A percentile compares a stretch with the other conserved stretches of the same genome.
These are phyloP conservation scores for Electrophaes corylata DNA, from an alignment of 2,888 invertebrate genomes.

Conservation along the genomic window DNA sequence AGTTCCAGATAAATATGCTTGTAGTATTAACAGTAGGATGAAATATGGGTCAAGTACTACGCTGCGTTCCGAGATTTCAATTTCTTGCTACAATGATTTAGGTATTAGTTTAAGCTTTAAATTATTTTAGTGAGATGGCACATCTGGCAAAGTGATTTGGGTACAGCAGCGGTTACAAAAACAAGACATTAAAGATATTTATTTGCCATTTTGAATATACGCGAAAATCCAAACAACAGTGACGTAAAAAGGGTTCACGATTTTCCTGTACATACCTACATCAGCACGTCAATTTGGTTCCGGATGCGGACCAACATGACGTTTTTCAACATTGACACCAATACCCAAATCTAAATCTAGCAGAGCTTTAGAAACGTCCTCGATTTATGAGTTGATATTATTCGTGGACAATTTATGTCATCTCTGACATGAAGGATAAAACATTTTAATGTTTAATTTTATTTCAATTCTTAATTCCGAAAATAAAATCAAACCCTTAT, in stretches of 20 bases:
- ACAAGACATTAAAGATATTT: constrained; percentile 33
- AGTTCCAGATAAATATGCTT: constrained; percentile 40
- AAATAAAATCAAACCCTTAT: no score
- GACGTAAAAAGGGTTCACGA: constrained; percentile 57
- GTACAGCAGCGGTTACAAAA: constrained; percentile 27
- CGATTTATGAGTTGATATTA: constrained; percentile 49
- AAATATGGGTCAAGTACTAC: constrained; percentile 5
- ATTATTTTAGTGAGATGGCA: neutral
- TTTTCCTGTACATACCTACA: constrained; percentile 52
- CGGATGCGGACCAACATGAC: constrained; percentile 46
- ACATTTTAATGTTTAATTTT: constrained; percentile 20
- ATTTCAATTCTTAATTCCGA: neutral
- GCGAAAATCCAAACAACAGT: constrained; percentile 41
- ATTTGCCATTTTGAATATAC: constrained; percentile 32
- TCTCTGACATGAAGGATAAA: constrained; percentile 23
- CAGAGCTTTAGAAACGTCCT: constrained; percentile 40
- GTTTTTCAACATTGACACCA: constrained; percentile 54
- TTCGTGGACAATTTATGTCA: constrained; percentile 31
- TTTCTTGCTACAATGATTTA: constrained; percentile 4
- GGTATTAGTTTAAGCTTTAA: constrained; percentile 4
- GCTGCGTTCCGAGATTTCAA: neutral
- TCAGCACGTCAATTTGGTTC: constrained; percentile 58
- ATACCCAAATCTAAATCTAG: constrained; percentile 53
- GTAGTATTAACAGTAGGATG: constrained; percentile 18
- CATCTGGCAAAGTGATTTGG: constrained; percentile 32